Evolutionary conservation across 2,797 vertebrate species (phyloP), one percentile per base, ranked within the genome.

Genomic region (Coranthus polyacanthus): DNA sequence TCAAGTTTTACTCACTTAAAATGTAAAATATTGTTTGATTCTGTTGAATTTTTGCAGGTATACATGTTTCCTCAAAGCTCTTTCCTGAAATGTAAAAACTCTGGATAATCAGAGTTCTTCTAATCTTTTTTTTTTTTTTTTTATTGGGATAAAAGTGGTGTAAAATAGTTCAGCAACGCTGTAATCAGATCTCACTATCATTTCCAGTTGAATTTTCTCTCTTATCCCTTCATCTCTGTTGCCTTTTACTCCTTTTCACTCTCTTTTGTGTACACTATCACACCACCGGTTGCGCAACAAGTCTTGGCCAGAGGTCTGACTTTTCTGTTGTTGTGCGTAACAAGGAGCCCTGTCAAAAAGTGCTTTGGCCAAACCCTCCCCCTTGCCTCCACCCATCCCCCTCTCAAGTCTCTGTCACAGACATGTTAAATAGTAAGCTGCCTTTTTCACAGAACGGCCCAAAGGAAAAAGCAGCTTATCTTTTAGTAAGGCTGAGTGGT

Each of bases 271-370:
- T 50, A 61, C 59, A 69, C 75, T 57, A 60, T 92, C 83, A 84
- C 78, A 84, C 82, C 82, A 88, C 72, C 7, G 9, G 74, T 93
- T 94, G 86, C 54, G 72, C 82, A 93, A 92, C 84, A 73, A 65
- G 52, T 81, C 87, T 86, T 91, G 88, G 91, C 85, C 20, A 51
- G 74, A 78, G 64, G 75, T 79, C 70, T 85, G 55, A 68, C 62
- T 78, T 87, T 87, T 83, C 74, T 84, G 78, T 88, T 86, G 76
- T 85, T 89, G 61, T 78, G 68, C 72, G 70, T 81, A 86, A 86
- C 80, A 79, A 88, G 81, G 77, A 85, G 73, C 71, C 68, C 78
- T 77, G 84, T 88, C 73, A 81, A 79, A 66, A 65, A 80, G 78
- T 72, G 71, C 70, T 85, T 81, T 56, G 24, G 64, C 55, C 56